Conservation (phyloP, 2,888 invertebrate species). For the Diadromus collaris region DNA sequence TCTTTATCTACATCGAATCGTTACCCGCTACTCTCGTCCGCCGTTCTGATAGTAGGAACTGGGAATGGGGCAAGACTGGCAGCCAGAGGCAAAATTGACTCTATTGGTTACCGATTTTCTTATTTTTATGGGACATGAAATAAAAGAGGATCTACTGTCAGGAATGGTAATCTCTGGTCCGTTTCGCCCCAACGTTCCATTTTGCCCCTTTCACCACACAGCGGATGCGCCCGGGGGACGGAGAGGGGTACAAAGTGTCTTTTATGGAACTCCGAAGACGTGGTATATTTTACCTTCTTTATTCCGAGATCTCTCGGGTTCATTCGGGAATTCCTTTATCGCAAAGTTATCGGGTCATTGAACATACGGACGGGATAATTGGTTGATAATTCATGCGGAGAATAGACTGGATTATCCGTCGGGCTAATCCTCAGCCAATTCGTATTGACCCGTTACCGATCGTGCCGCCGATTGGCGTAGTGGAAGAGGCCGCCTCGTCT, state of each 20-base stretch:
- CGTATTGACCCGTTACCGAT: conserved; percentile 26
- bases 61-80: neutral
- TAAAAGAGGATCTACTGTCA: neutral
- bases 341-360: conserved; percentile 54
- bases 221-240: neutral
- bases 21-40: neutral
- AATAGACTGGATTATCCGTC: conserved; percentile 42
- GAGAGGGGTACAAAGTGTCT: conserved; percentile 7
- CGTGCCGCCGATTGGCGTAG: neutral
- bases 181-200: neutral
- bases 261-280: conserved; percentile 32
- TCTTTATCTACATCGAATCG: conserved; percentile 6
- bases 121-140: neutral
- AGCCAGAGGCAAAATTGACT: neutral
- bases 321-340: conserved; percentile 52
- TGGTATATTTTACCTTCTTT: conserved; percentile 29
- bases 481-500: conserved; percentile 1
- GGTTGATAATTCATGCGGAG: conserved; percentile 53
- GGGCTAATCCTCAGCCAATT: conserved; percentile 39
- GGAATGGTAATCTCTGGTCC: neutral
- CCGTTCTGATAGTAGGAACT: neutral
- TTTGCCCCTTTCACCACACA: neutral
- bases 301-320: conserved; percentile 29
- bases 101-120: neutral
- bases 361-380: conserved; percentile 49